These are phyloP conservation scores for Nestor notabilis DNA, from an alignment of 2,113 vertebrate species.

Conservation along the genomic window DNA sequence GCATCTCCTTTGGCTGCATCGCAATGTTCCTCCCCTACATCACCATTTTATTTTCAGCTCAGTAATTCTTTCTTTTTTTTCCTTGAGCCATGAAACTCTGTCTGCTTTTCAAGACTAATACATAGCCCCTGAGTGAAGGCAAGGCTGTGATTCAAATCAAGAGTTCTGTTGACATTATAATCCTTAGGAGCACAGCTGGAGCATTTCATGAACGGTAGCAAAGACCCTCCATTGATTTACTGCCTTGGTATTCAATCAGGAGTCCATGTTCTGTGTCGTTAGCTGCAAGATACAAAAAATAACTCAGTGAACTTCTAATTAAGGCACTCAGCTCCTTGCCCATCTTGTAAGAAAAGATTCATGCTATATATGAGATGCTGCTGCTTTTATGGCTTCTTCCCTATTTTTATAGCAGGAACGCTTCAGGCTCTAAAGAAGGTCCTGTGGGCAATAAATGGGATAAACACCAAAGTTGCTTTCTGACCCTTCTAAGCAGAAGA, in stretches of 20 bases:
- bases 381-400: constrained; percentile 50
- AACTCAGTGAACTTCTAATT: constrained; percentile 40
- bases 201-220: constrained; percentile 66
- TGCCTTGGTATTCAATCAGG: constrained; percentile 60
- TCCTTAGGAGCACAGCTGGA: constrained; percentile 68
- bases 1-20: not conserved
- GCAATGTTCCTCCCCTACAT: not conserved
- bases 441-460: not conserved
- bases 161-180: constrained; percentile 70
- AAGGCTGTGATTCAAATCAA: constrained; percentile 71
- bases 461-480: not conserved
- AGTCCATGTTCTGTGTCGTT: constrained; percentile 56
- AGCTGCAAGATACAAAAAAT: constrained; percentile 47
- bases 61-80: not conserved
- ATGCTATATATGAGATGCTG: constrained; percentile 17
- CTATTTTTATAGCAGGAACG: constrained; percentile 51
- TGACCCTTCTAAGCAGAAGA: not conserved
- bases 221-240: constrained; percentile 67
- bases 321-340: constrained; percentile 34
- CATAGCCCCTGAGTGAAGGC: constrained; percentile 63
- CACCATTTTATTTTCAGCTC: constrained; percentile 64
- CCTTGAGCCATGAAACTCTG: constrained; percentile 32
- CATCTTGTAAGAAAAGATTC: constrained; percentile 7
- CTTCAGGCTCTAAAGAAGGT: not conserved
- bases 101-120: constrained; percentile 53